phyloP scores from a whole-genome alignment of 2,113 vertebrate species.

The Pterocles orientalis region DNA sequence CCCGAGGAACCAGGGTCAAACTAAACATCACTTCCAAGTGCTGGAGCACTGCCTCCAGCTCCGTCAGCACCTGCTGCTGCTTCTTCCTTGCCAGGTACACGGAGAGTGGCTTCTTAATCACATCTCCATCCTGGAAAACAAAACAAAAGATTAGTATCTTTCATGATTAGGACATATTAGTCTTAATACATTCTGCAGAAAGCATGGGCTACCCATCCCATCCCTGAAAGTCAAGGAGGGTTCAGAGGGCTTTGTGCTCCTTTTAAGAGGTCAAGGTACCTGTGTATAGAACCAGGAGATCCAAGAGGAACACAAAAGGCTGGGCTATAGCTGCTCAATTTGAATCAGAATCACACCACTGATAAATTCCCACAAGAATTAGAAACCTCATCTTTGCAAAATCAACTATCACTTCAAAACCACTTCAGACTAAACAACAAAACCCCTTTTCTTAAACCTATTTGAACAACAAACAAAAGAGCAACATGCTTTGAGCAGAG shows the following conservation, averaged over 20 bases:
- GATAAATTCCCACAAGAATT: neutral
- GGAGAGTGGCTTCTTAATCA: slow-evolving; percentile 62
- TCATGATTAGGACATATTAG: neutral
- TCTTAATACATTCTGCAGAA: neutral
- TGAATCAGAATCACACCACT: neutral
- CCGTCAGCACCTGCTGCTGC: slow-evolving; percentile 82
- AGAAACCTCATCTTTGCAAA: neutral
- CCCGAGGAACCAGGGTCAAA: slow-evolving; percentile 86
- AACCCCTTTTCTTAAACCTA: neutral
- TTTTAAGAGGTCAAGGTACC: neutral
- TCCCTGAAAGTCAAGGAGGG: neutral
- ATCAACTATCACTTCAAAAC: neutral
- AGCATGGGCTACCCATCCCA: neutral
- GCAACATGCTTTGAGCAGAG: fast-evolving
- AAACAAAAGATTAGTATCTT: neutral
- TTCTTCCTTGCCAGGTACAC: slow-evolving; percentile 71
- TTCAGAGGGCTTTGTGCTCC: neutral
- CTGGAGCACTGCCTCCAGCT: slow-evolving; percentile 85
- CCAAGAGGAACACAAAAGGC: neutral
- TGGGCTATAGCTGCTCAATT: too few species aligned
- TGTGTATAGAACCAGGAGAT: neutral
- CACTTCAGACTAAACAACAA: too few species aligned
- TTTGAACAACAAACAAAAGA: neutral
- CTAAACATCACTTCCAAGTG: slow-evolving; percentile 88
- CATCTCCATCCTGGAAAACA: slow-evolving; percentile 73